Percentiles rank a stretch among this genome's conserved stretches.
Evolutionary conservation across 2,113 vertebrate genomes (phyloP).

Genomic region (Phocoena sinus): DNA sequence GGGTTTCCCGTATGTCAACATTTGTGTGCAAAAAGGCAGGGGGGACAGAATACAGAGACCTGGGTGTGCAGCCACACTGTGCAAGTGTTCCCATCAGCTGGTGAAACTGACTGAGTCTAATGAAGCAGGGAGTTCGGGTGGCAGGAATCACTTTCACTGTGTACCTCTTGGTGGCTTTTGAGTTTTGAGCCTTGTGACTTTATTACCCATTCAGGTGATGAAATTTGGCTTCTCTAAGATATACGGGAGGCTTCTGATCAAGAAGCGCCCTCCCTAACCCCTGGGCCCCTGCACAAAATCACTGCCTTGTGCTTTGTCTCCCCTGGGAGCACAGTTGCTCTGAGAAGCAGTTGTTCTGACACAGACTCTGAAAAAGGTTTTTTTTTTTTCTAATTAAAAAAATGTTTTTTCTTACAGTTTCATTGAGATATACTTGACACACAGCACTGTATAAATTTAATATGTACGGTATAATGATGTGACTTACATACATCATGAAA

Average conservation of each 20-base stretch:
- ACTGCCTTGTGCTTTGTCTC: not conserved
- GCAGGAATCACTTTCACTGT: not conserved
- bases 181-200: not conserved
- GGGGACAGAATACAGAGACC: not conserved
- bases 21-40: not conserved
- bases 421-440: not conserved
- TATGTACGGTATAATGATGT: not conserved
- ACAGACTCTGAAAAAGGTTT: not conserved
- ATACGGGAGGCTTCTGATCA: not conserved
- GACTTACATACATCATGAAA: not conserved
- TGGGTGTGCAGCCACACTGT: fast-evolving
- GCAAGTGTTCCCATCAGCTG: not conserved
- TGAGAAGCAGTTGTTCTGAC: not conserved
- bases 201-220: not conserved
- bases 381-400: not conserved
- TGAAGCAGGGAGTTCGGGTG: not conserved
- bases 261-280: not conserved
- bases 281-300: too few species aligned
- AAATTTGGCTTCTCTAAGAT: not conserved
- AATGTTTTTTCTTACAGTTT: not conserved
- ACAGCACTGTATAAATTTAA: not conserved
- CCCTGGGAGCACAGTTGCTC: not conserved
- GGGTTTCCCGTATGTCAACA: not conserved
- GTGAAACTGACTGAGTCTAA: not conserved
- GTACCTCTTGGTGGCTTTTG: not conserved